Base-by-base conservation (phyloP, 92 coral and sea anemone species). In the Siderastrea siderea region DNA sequence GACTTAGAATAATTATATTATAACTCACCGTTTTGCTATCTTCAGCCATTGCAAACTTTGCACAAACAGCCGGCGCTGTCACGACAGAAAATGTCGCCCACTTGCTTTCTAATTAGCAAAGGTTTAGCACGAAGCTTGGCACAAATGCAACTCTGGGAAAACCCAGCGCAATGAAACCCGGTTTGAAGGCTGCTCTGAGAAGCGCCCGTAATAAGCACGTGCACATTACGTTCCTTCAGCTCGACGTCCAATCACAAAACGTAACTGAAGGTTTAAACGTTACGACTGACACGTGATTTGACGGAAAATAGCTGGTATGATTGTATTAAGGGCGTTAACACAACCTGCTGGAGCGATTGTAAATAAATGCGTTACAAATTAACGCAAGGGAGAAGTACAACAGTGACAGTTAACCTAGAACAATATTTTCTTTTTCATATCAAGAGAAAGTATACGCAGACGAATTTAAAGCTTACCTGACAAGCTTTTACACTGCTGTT, bases 401-500 rank as follows among this genome's bases (percentile, higher is more conserved):
- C 19, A 48, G 43, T 16, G 73, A 10, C 51, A 68, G 13, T 12
- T 44, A 7, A 46, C 10, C 14, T 68, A 6, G 48, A 12, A 3
- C 11, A 3, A 7, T 72, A 15, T 15, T 14, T 9, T 44, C 43
- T 13, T 16, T 50, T 73, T 16, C 11, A 11, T 6, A 3, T 5
- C 48, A 0, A 9, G 43, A 55, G 12, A 43, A 19, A 7, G 11
- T 7, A 14, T 77, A 10, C 55, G 61, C n/a, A 47, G 59, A 68
- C 44, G 4, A 67, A 84, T 59, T 71, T 55, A 71, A 47, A 54
- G 43, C 71, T 62, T 63, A 84, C 80, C 87, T 84, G 44, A 61
- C 87, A 84, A 84, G 87, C 87, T 13, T 84, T 49, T 52, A 70
- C 78, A 5, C 86, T 70, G 69, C 78, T 70, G 73, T 74, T 76